phyloP scores from a whole-genome alignment of 2,113 vertebrate genomes.

The Crotalus helleri region DNA sequence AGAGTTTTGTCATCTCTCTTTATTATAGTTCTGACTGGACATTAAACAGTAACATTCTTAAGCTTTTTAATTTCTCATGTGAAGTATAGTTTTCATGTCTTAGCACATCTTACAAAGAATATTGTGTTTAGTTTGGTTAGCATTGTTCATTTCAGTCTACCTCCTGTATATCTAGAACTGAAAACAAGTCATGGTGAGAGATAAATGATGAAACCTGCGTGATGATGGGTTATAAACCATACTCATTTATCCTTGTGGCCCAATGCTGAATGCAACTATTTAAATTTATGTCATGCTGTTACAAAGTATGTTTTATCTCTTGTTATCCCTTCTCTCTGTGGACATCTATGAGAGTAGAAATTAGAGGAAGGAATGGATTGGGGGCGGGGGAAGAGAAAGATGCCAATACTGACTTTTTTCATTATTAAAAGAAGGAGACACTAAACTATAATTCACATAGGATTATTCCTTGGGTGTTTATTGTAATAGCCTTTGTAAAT shows the following conservation, averaged over 20 bases:
- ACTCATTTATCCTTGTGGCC: not conserved
- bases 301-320: not conserved
- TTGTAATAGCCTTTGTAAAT: not conserved
- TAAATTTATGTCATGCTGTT: not conserved
- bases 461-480: not conserved
- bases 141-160: not conserved
- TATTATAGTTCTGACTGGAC: not conserved
- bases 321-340: not conserved
- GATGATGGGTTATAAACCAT: not conserved
- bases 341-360: not conserved
- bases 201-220: not conserved
- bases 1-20: not conserved
- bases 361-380: not conserved
- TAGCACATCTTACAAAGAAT: not conserved
- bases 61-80: not conserved
- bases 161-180: not conserved
- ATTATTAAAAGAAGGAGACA: not conserved
- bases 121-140: not conserved
- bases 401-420: not conserved
- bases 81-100: not conserved
- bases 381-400: no score
- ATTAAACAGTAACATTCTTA: not conserved
- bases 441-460: not conserved
- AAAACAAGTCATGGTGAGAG: not conserved
- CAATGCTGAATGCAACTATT: not conserved